Evolutionary conservation across 2,797 vertebrate species (phyloP), one percentile per base, ranked within the genome.

Genomic region (Limnodromus scolopaceus): DNA sequence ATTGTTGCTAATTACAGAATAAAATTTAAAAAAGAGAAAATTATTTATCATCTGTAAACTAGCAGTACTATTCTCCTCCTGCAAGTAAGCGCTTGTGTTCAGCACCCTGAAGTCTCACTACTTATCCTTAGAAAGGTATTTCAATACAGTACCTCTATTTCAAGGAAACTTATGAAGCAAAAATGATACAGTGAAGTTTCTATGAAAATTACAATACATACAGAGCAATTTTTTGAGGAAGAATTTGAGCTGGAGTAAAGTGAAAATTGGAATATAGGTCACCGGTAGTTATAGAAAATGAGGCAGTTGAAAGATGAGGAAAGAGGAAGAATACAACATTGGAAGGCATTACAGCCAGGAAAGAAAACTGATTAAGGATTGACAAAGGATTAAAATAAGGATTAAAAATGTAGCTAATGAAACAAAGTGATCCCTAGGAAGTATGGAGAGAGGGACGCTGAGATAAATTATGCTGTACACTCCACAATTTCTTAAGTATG

Each of bases 51-150:
- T 54, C 51, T 49, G 17, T 53, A 86, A 53, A 39, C 23, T 7
- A 54, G 8, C n/a, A 84, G 8, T n/a, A 51, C 20, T 45, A 19
- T 1, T n/a, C 36, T 75, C 30, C 39, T 58, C 22, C 39, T 30
- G 63, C 51, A 84, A 65, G 13, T 43, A 86, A 60, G 19, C 46
- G 43, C 13, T 36, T 16, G 3, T 18, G 32, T 39, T 54, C 4
- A 1, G 36, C 0, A 8, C 18, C 14, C 4, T 58, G 0, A 74
- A 34, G 34, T 34, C 48, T 84, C 45, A 22, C 6, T 38, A 27
- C 32, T 65, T 51, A 41, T 11, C 39, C 28, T 49, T 72, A 60
- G 5, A 71, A 68, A 61, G 16, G 6, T 65, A 36, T 64, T 66
- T 54, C 32, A 74, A 7, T 89, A 36, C 1, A 48, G n/a, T 6